Evolutionary conservation across 1,140 invertebrate genomes (phyloP).

Genomic region (Camponotus pennsylvanicus): DNA sequence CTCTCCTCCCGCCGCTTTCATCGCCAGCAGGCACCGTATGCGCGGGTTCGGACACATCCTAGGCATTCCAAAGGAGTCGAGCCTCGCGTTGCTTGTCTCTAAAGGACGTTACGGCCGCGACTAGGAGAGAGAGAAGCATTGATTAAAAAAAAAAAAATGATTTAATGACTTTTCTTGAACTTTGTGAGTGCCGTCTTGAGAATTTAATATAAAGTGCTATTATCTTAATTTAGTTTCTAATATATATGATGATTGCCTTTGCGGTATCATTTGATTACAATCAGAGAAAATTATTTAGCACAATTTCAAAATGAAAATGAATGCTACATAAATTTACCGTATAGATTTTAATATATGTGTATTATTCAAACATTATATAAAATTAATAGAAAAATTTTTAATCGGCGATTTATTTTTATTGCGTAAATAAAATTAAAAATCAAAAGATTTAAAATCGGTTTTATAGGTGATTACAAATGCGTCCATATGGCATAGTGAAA

Average conservation of each 20-base stretch:
- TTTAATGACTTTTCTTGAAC: constrained; percentile 41
- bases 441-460: neutral
- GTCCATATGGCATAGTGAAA: neutral
- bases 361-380: neutral
- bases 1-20: constrained; percentile 56
- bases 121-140: constrained; percentile 42
- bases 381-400: neutral
- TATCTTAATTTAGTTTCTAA: constrained; percentile 42
- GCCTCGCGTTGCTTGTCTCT: constrained; percentile 51
- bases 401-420: neutral
- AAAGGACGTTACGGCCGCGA: constrained; percentile 42
- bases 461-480: neutral
- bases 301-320: neutral
- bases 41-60: constrained; percentile 64
- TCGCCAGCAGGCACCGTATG: constrained; percentile 58
- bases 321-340: neutral
- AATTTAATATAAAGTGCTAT: neutral
- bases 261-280: neutral
- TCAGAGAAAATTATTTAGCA: constrained; percentile 23
- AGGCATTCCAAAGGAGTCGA: constrained; percentile 66
- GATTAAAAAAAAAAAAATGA: constrained; percentile 70
- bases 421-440: neutral
- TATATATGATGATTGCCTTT: constrained; percentile 6
- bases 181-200: constrained; percentile 21
- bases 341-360: neutral